phyloP scores from a whole-genome alignment of 2,797 vertebrate species.

The Odontamblyopus lacepedii region DNA sequence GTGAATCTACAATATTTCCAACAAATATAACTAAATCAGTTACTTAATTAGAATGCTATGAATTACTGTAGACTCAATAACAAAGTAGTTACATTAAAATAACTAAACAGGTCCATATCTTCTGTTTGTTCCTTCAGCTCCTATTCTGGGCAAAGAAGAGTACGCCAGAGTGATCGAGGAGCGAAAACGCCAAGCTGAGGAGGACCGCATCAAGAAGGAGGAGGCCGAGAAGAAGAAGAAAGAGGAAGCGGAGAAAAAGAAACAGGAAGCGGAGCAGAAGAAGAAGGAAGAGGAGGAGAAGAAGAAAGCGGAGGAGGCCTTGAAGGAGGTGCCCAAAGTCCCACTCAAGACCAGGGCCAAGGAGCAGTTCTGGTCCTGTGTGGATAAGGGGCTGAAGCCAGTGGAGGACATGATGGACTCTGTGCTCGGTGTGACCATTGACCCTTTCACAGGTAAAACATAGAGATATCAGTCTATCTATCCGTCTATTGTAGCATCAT shows the following conservation, averaged over 20 bases:
- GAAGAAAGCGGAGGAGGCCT: slow-evolving; percentile 63
- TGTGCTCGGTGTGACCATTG: slow-evolving; percentile 65
- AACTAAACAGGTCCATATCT: background rate
- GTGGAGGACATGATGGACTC: slow-evolving; percentile 66
- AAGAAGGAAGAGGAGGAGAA: slow-evolving; percentile 71
- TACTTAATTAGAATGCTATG: no score
- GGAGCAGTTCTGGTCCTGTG: slow-evolving; percentile 18
- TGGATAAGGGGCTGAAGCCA: slow-evolving; percentile 65
- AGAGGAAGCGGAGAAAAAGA: slow-evolving; percentile 58
- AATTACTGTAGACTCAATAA: no score
- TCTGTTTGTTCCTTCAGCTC: slow-evolving; percentile 55
- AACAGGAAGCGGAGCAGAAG: slow-evolving; percentile 59
- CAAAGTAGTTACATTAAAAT: background rate
- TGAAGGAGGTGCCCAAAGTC: slow-evolving; percentile 28
- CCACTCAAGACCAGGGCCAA: background rate
- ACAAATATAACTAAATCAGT: no score
- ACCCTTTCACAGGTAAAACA: slow-evolving; percentile 71
- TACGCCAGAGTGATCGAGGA: slow-evolving; percentile 58
- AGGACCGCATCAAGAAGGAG: slow-evolving; percentile 64
- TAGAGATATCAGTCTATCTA: background rate
- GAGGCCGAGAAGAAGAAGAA: slow-evolving; percentile 71
- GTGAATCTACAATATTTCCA: no score
- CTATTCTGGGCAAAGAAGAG: slow-evolving; percentile 58
- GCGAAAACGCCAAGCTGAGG: slow-evolving; percentile 65
- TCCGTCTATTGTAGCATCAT: no score